Percentiles rank a stretch among this genome's conserved stretches.
phyloP scores from a whole-genome alignment of 1,140 invertebrate genomes.

The Lanistes nyassanus region DNA sequence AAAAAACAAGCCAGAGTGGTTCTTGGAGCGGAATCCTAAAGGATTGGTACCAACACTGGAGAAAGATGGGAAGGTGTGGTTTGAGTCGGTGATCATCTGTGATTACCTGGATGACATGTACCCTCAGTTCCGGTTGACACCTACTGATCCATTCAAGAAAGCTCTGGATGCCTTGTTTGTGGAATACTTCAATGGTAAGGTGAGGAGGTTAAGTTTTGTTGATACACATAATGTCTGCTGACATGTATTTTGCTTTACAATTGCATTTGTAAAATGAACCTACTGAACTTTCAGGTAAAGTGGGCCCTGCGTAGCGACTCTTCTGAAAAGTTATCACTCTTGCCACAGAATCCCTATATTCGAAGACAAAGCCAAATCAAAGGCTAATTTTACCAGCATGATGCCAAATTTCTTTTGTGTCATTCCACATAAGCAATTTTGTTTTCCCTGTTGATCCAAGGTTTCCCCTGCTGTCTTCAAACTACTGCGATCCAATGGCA shows the following conservation, averaged over 20 bases:
- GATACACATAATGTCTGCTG: no score
- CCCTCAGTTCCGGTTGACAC: slow-evolving; percentile 76
- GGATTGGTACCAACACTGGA: slow-evolving; percentile 86
- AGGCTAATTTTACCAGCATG: background rate
- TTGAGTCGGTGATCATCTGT: slow-evolving; percentile 82
- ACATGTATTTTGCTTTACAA: no score
- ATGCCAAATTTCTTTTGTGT: background rate
- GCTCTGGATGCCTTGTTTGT: slow-evolving; percentile 84
- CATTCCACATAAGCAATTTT: background rate
- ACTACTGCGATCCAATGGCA: slow-evolving; percentile 1
- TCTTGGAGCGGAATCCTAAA: slow-evolving; percentile 75
- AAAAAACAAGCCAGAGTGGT: slow-evolving; percentile 86
- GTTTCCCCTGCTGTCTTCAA: background rate
- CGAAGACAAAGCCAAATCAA: background rate
- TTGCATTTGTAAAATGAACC: no score
- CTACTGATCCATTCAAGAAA: slow-evolving; percentile 79
- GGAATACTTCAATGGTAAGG: slow-evolving; percentile 67
- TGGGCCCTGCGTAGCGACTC: background rate
- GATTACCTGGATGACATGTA: slow-evolving; percentile 87
- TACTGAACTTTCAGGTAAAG: background rate
- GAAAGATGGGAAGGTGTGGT: slow-evolving; percentile 75
- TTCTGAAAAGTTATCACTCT: background rate
- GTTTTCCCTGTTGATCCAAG: background rate
- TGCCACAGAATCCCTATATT: background rate
- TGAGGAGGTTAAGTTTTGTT: slow-evolving; percentile 22